phyloP scores from a whole-genome alignment of 2,113 vertebrate genomes.

The Cinclus cinclus region DNA sequence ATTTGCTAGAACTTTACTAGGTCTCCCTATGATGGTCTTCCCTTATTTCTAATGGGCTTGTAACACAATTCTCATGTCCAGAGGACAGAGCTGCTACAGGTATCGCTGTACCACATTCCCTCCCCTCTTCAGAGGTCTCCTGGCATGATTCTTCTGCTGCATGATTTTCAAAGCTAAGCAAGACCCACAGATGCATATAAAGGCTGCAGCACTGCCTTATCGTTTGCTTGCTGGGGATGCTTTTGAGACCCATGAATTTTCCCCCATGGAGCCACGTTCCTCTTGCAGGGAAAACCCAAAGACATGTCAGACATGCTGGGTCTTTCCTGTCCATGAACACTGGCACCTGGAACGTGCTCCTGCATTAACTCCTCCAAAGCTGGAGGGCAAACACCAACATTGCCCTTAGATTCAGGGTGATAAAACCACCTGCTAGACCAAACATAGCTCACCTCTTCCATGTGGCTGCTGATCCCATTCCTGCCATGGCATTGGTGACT shows the following conservation, averaged over 20 bases:
- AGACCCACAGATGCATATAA: not conserved
- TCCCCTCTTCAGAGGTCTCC: not conserved
- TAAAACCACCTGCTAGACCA: not conserved
- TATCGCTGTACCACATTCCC: not conserved
- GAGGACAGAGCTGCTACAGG: not conserved
- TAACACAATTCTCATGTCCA: not conserved
- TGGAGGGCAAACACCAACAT: not conserved
- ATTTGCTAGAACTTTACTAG: not conserved
- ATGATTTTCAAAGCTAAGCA: not conserved
- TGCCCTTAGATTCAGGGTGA: not conserved
- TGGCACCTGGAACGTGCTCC: not conserved
- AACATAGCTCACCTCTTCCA: not conserved
- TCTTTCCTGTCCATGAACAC: not conserved
- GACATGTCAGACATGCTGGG: not conserved
- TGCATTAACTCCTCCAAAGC: not conserved
- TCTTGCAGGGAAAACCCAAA: not conserved
- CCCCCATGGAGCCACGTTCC: not conserved
- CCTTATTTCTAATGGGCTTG: accelerated
- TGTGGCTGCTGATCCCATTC: not conserved
- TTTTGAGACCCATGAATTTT: not conserved
- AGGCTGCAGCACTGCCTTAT: not conserved
- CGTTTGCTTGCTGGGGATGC: not conserved
- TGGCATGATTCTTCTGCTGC: not conserved
- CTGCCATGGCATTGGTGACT: not conserved
- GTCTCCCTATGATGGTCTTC: not conserved